phyloP scores from a whole-genome alignment of 2,113 vertebrate species.

The Xyrauchen texanus region DNA sequence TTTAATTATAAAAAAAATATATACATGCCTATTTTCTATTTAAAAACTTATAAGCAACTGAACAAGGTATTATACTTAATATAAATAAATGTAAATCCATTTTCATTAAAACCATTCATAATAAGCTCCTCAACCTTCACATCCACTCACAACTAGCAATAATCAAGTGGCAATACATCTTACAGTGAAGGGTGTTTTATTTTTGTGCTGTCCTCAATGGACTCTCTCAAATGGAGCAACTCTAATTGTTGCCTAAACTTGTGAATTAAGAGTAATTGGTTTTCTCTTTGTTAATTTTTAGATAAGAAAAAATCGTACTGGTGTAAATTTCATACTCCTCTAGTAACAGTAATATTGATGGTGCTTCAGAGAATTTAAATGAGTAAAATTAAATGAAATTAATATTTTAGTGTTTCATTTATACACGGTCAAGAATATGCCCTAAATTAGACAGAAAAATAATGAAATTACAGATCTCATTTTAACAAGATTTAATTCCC shows the following conservation, averaged over 20 bases:
- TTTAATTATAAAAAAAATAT: neutral
- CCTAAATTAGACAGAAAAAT: constrained; percentile 34
- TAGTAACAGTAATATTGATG: constrained; percentile 72
- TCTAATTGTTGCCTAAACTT: constrained; percentile 74
- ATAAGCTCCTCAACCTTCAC: constrained; percentile 77
- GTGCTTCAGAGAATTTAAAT: constrained; percentile 67
- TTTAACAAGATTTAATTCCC: constrained; percentile 31
- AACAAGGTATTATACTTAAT: constrained; percentile 74
- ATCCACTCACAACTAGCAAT: constrained; percentile 68
- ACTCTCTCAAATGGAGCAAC: constrained; percentile 53
- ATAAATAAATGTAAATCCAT: constrained; percentile 76
- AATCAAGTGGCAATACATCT: constrained; percentile 75
- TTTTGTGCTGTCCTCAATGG: constrained; percentile 44
- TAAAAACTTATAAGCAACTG: too few species aligned
- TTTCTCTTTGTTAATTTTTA: constrained; percentile 72
- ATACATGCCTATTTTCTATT: constrained; percentile 43
- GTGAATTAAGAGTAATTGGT: constrained; percentile 76
- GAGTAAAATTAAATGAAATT: constrained; percentile 59
- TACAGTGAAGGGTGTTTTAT: constrained; percentile 59
- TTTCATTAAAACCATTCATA: constrained; percentile 77
- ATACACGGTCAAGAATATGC: constrained; percentile 65
- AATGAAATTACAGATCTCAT: constrained; percentile 22
- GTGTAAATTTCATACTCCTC: constrained; percentile 70
- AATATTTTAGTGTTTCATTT: constrained; percentile 59
- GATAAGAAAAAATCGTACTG: constrained; percentile 68